These are phyloP conservation scores for Theocolax elegans DNA, from an alignment of 1,140 invertebrate species.

Conservation along the genomic window DNA sequence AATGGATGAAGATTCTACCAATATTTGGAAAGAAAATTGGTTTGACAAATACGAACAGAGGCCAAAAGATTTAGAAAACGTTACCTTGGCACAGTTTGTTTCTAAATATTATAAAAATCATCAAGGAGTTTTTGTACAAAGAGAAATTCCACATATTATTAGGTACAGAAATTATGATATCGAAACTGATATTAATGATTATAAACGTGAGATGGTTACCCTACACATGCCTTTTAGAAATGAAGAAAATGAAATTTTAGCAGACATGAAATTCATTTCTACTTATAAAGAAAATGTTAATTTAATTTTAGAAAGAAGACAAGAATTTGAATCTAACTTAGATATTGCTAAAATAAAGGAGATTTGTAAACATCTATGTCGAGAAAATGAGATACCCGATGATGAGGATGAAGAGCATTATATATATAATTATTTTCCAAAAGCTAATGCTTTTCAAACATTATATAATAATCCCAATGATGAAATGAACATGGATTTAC, in stretches of 20 bases:
- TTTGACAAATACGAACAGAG: slow-evolving; percentile 53
- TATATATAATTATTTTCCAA: not conserved
- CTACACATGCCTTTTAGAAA: slow-evolving; percentile 53
- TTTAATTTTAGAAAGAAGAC: slow-evolving; percentile 6
- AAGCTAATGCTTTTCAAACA: slow-evolving; percentile 29
- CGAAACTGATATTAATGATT: slow-evolving; percentile 40
- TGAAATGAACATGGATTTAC: slow-evolving; percentile 31
- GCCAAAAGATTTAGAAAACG: slow-evolving; percentile 54
- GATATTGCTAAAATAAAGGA: slow-evolving; percentile 20
- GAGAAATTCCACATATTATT: slow-evolving; percentile 48
- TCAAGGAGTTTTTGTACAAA: slow-evolving; percentile 43
- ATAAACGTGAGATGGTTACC: slow-evolving; percentile 52
- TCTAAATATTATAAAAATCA: slow-evolving; percentile 46
- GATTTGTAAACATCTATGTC: slow-evolving; percentile 24
- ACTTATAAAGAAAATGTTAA: slow-evolving; percentile 42
- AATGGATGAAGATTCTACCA: slow-evolving; percentile 41
- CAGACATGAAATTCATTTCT: slow-evolving; percentile 49
- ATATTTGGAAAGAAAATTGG: slow-evolving; percentile 53
- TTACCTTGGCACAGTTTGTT: slow-evolving; percentile 52
- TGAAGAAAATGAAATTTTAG: slow-evolving; percentile 52
- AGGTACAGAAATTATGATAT: slow-evolving; percentile 58
- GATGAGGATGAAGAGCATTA: not conserved
- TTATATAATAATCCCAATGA: slow-evolving; percentile 31
- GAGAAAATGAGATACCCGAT: not conserved
- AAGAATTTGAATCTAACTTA: slow-evolving; percentile 30